Conservation (phyloP, 2,113 vertebrate species). For the Phylloscopus trochiloides region DNA sequence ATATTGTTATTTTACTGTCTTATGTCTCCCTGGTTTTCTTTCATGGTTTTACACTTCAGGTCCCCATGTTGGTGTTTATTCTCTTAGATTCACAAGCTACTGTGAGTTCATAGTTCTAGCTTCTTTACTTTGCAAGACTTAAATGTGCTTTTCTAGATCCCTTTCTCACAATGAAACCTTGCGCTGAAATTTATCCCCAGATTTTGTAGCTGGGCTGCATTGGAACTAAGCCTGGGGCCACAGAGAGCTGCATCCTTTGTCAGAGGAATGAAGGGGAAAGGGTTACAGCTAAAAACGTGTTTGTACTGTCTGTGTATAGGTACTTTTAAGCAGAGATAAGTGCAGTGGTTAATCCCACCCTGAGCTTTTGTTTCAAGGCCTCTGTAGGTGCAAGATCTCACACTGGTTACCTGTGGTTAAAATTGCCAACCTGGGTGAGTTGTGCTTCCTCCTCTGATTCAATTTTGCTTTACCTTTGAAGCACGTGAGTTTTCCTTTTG, state of each 20-base stretch:
- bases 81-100: background rate
- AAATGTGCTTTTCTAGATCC: background rate
- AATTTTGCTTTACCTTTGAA: background rate
- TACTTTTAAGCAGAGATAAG: background rate
- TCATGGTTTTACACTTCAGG: background rate
- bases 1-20: background rate
- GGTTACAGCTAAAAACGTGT: background rate
- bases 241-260: background rate
- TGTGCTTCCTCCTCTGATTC: background rate
- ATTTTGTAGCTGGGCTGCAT: background rate
- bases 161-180: background rate
- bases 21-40: background rate
- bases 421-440: background rate
- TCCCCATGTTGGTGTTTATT: background rate
- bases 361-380: background rate
- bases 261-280: background rate
- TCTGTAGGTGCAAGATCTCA: background rate
- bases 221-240: background rate
- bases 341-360: background rate
- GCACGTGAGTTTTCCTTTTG: background rate
- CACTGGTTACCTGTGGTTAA: background rate
- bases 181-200: background rate
- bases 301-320: background rate
- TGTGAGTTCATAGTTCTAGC: background rate
- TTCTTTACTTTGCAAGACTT: background rate